Conservation (phyloP, 2,888 invertebrate species). For the Euzophera pinguis region DNA sequence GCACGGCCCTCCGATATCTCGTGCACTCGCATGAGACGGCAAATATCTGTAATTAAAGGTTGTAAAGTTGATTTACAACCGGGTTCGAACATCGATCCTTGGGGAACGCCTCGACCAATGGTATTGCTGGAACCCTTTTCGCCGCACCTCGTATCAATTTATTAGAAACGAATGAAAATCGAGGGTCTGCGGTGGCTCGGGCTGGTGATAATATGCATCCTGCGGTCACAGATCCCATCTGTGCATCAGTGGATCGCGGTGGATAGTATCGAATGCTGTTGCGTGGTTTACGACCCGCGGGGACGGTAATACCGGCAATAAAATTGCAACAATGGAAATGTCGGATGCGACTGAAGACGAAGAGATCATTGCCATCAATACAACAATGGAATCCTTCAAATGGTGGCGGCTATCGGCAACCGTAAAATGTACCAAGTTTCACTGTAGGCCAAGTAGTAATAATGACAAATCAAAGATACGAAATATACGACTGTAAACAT, state of each 20-base stretch:
- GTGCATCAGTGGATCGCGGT: slow-evolving; percentile 49
- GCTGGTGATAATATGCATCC: slow-evolving; percentile 60
- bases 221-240: slow-evolving; percentile 74
- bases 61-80: slow-evolving; percentile 79
- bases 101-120: slow-evolving; percentile 71
- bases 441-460: slow-evolving; percentile 38
- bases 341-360: slow-evolving; percentile 72
- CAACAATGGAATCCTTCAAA: slow-evolving; percentile 73
- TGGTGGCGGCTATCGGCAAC: slow-evolving; percentile 70
- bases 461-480: slow-evolving; percentile 21
- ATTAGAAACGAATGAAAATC: slow-evolving; percentile 77
- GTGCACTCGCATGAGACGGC: slow-evolving; percentile 74
- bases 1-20: slow-evolving; percentile 74
- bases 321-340: slow-evolving; percentile 77
- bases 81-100: slow-evolving; percentile 66
- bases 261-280: slow-evolving; percentile 69
- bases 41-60: slow-evolving; percentile 80
- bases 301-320: slow-evolving; percentile 77
- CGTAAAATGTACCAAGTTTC: slow-evolving; percentile 55
- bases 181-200: slow-evolving; percentile 73
- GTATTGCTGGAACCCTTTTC: slow-evolving; percentile 43
- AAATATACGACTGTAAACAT: slow-evolving; percentile 12
- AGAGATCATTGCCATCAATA: slow-evolving; percentile 73
- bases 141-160: slow-evolving; percentile 73
- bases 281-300: slow-evolving; percentile 72